A percentile compares a stretch with the other conserved stretches of the same genome.
Evolutionary conservation across 1,140 invertebrate genomes (phyloP).

Genomic region (Drosophila teissieri): DNA sequence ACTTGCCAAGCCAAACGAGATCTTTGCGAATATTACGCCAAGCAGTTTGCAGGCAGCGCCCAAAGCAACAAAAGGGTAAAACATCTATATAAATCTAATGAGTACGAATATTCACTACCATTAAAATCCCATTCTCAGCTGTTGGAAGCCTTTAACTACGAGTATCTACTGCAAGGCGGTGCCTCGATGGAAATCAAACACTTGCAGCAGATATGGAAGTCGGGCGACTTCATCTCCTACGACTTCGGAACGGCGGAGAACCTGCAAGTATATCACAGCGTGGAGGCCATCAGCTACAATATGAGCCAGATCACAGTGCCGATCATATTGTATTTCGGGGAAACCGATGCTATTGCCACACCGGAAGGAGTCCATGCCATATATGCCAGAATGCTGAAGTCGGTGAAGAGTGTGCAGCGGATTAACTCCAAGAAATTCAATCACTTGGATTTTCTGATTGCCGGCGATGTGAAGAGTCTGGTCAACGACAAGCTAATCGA

Average conservation of each 20-base stretch:
- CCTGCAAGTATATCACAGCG: slow-evolving; percentile 83
- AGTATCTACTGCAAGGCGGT: slow-evolving; percentile 69
- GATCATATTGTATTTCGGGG: slow-evolving; percentile 89
- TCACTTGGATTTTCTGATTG: slow-evolving; percentile 88
- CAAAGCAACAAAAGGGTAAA: slow-evolving; percentile 61
- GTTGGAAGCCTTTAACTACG: slow-evolving; percentile 68
- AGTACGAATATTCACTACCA: too few species aligned
- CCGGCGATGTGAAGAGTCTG: slow-evolving; percentile 86
- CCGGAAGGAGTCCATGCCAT: slow-evolving; percentile 86
- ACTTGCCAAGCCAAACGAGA: slow-evolving; percentile 54
- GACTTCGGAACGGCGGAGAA: slow-evolving; percentile 83
- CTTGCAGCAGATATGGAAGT: slow-evolving; percentile 78
- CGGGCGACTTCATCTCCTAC: slow-evolving; percentile 77
- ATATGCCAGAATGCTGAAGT: slow-evolving; percentile 81
- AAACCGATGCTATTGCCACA: slow-evolving; percentile 89
- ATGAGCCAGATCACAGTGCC: slow-evolving; percentile 87
- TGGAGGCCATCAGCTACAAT: slow-evolving; percentile 86
- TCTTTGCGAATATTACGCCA: slow-evolving; percentile 61
- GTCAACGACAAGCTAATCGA: slow-evolving; percentile 86
- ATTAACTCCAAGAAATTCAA: slow-evolving; percentile 85
- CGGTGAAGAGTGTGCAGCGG: slow-evolving; percentile 83
- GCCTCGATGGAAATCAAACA: slow-evolving; percentile 66
- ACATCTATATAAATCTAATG: not conserved
- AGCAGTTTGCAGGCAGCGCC: slow-evolving; percentile 56
- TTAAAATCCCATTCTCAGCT: slow-evolving; percentile 9